Evolutionary conservation across 1,140 invertebrate species (phyloP), one percentile per base, ranked within the genome.

Genomic region (Drosophila persimilis): DNA sequence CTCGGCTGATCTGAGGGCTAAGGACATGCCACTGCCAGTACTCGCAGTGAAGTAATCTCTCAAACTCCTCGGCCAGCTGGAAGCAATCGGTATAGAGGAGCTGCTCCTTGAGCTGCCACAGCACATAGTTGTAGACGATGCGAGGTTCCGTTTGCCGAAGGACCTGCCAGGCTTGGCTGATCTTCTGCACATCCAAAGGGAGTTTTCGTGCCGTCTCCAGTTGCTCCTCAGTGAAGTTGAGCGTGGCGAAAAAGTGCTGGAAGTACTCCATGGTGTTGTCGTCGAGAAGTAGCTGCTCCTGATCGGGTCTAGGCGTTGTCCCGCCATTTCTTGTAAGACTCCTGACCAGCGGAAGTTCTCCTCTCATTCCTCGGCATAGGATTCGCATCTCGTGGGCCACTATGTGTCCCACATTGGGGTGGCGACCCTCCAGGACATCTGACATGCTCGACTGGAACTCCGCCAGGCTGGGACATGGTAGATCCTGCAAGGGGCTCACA

Each of bases 21-120:
- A 90, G 60, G 6, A 90, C 62, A 50, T 84, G 54, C 89, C 89
- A 90, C 17, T 89, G 77, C 89, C 89, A 90, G 24, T 90, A 90
- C 29, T 90, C 89, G 0, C 74, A 41, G 11, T 85, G 73, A 3
- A 90, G 43, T 8, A 90, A 11, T 3, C 72, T 53, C 54, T 90
- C 89, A 13, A 90, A 90, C 46, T 90, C 89, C 29, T 69, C 31
- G 0, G 81, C 57, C 43, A 90, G 6, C 3, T 50, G 39, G 26
- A 57, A 90, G 46, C 89, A 90, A 29, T 90, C 89, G 11, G 73
- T 51, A 3, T 77, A 76, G 2, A 41, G 31, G 0, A 90, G 56
- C 0, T 59, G 44, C 29, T 76, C 61, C 22, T 65, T 74, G 2
- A 63, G 73, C 45, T 79, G 89, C 89, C 89, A 90, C 46, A 90